These are phyloP conservation scores for Tenthredo mesomela DNA, from an alignment of 2,888 invertebrate genomes.

Conservation along the genomic window DNA sequence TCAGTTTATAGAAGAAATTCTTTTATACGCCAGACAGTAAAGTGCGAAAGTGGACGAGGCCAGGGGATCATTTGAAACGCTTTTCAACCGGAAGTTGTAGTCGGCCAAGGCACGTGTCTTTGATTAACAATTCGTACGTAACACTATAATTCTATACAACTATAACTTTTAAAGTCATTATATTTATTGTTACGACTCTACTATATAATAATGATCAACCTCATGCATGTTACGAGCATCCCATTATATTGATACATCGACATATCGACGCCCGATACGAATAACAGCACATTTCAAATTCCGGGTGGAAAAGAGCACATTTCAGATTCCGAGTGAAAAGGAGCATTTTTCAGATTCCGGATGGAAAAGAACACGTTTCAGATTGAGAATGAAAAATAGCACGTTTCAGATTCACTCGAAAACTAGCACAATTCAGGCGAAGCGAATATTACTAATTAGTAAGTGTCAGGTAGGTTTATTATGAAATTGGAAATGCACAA, in stretches of 20 bases:
- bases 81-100: slow-evolving; percentile 31
- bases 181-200: slow-evolving; percentile 19
- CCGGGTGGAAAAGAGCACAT: too few relatives aligned
- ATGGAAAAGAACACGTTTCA: too few relatives aligned
- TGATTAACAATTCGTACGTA: slow-evolving; percentile 16
- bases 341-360: too few relatives aligned
- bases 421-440: too few relatives aligned
- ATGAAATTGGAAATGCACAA: too few relatives aligned
- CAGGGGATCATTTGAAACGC: slow-evolving; percentile 15
- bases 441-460: too few relatives aligned
- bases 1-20: slow-evolving; percentile 43
- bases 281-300: too few relatives aligned
- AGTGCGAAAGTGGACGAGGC: slow-evolving; percentile 52
- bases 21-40: slow-evolving; percentile 27
- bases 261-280: too few relatives aligned
- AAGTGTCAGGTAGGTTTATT: too few relatives aligned
- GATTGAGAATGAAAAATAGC: too few relatives aligned
- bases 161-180: slow-evolving; percentile 17
- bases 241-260: neutral
- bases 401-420: too few relatives aligned
- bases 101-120: slow-evolving; percentile 8
- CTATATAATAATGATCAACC: neutral
- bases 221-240: neutral
- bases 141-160: neutral
- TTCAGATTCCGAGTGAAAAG: too few relatives aligned